Evolutionary conservation across 2,797 vertebrate species (phyloP), one percentile per base, ranked within the genome.

Genomic region (Sciurus vulgaris): DNA sequence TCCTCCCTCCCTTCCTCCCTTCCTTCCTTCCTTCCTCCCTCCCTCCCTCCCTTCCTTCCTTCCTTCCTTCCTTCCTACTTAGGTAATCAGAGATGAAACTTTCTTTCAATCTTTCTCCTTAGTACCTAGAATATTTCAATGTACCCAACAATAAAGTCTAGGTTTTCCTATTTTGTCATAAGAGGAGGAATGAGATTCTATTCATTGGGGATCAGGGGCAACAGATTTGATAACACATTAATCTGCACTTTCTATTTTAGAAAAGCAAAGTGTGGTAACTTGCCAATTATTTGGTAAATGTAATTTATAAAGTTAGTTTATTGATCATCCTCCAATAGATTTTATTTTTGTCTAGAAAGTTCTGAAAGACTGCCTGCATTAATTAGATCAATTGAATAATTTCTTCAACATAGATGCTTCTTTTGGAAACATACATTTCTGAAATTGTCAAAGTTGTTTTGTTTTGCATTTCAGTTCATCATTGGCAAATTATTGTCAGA

Each of bases 281-380:
- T 69, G 33, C 1, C 24, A 70, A 56, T 83, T 96, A 49, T 65
- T 90, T 82, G 24, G 4, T 56, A 86, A 95, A 95, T 79, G 38
- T 8, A 63, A 67, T 74, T 67, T 81, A 2, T 69, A 78, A 87
- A 47, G 26, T 65, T 82, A 83, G 5, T 41, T 54, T 24, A 91
- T 70, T 94, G 30, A 85, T 41, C 15, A 59, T 30, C 15, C 17
- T 9, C 3, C 41, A 72, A 0, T 28, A 73, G 12, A 78, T 30
- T 79, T 89, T 91, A 67, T 82, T 89, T 94, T 87, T n/a, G 2
- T 74, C n/a, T 74, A 83, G 74, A 76, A 93, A 84, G 33, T 54
- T 84, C 18, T 77, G 10, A 89, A 96, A 93, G 6, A 8, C 26
- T 70, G 0, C 5, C 20, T 93, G 9, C 5, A 61, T 93, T 91